These are phyloP conservation scores for Radopholus similis DNA, from an alignment of 1,140 invertebrate genomes.

Conservation along the genomic window DNA sequence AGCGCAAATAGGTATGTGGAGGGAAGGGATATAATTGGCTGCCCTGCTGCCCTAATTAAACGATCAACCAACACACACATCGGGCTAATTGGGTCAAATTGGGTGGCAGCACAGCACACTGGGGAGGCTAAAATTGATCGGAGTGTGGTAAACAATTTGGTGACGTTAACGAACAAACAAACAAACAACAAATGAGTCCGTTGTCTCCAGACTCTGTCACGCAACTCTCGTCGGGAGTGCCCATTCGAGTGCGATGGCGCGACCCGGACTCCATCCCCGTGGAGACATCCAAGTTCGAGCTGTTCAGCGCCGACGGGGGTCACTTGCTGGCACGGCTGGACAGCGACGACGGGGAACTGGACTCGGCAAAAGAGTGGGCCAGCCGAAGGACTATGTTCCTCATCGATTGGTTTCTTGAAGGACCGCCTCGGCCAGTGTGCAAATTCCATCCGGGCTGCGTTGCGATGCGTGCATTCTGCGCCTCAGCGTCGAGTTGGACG, in stretches of 20 bases:
- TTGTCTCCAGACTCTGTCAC: slow-evolving; percentile 4
- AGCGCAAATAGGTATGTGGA: neutral
- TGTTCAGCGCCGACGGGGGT: slow-evolving; percentile 18
- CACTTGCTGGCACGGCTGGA: slow-evolving; percentile 10
- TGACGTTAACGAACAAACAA: neutral
- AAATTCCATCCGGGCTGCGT: slow-evolving; percentile 36
- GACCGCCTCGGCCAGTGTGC: neutral
- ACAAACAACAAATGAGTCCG: neutral
- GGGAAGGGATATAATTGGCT: neutral
- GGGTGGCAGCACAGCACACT: neutral
- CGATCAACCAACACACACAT: neutral
- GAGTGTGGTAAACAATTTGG: neutral
- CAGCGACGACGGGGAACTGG: neutral
- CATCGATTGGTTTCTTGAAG: neutral
- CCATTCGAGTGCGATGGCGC: neutral
- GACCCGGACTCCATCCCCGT: neutral
- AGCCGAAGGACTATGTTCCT: neutral
- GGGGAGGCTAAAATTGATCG: neutral
- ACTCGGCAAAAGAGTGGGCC: slow-evolving; percentile 9
- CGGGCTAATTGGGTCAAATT: neutral
- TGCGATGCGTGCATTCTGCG: slow-evolving; percentile 41
- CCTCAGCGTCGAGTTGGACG: slow-evolving; percentile 39
- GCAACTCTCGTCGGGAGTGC: neutral
- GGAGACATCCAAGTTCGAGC: slow-evolving; percentile 27
- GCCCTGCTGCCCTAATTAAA: slow-evolving; percentile 5